phyloP scores from a whole-genome alignment of 2,888 invertebrate species.

The Ommatoiulus sabulosus region DNA sequence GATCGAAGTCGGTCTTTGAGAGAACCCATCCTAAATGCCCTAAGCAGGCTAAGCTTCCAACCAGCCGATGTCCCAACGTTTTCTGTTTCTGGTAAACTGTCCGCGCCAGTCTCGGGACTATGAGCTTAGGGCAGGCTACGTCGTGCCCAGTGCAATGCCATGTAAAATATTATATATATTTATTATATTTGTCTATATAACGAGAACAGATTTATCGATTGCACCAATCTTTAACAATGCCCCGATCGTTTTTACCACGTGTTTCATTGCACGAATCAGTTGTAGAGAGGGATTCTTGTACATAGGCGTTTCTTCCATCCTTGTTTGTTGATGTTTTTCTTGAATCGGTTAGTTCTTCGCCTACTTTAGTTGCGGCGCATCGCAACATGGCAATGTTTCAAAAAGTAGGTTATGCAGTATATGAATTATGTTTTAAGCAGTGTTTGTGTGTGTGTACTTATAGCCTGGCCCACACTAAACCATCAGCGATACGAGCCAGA shows the following conservation, averaged over 20 bases:
- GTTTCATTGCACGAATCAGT: not conserved
- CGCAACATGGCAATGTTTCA: no score
- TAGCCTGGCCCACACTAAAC: constrained; percentile 16
- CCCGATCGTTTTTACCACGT: not conserved
- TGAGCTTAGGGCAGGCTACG: not conserved
- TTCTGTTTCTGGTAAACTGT: not conserved
- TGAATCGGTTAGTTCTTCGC: not conserved
- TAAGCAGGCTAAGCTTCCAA: not conserved
- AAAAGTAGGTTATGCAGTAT: not conserved
- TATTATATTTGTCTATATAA: constrained; percentile 15
- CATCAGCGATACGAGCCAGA: not conserved
- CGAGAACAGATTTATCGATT: not conserved
- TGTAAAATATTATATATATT: constrained; percentile 26
- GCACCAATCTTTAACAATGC: not conserved
- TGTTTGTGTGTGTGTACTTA: constrained; percentile 28
- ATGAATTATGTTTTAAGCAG: not conserved
- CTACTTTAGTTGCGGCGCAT: not conserved
- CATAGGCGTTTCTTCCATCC: not conserved
- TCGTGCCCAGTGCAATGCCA: not conserved
- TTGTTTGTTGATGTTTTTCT: not conserved
- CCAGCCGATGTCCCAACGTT: not conserved
- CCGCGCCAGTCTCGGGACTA: not conserved
- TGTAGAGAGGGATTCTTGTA: not conserved
- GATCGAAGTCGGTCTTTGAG: not conserved
- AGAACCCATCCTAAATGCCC: constrained; percentile 5